Evolutionary conservation across 2,888 invertebrate genomes (phyloP).

Genomic region (Tribolium freemani): DNA sequence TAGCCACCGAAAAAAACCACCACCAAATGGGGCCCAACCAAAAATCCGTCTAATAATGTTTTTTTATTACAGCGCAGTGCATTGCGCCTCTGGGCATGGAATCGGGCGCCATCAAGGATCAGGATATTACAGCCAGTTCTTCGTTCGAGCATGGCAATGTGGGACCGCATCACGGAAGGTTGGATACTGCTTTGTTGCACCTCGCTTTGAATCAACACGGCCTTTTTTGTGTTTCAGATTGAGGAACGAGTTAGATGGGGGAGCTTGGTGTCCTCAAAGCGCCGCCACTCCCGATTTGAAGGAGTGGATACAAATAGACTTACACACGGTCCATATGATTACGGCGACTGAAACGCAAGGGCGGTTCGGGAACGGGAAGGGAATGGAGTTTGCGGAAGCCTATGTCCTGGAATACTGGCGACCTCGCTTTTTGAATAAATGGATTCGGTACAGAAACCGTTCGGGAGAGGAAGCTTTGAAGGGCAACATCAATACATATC

Average conservation of each 20-base stretch:
- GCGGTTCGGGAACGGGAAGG: constrained; percentile 92
- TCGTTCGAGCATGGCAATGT: constrained; percentile 88
- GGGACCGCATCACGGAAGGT: constrained; percentile 90
- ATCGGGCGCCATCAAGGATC: constrained; percentile 83
- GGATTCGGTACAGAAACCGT: constrained; percentile 84
- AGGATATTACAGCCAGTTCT: constrained; percentile 87
- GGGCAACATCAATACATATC: constrained; percentile 91
- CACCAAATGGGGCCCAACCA: constrained; percentile 2
- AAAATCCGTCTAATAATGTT: constrained; percentile 32
- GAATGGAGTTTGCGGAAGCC: constrained; percentile 87
- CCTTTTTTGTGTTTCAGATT: constrained; percentile 15
- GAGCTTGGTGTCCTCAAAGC: constrained; percentile 93
- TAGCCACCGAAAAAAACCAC: constrained; percentile 44
- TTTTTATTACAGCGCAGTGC: constrained; percentile 75
- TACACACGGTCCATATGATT: constrained; percentile 84
- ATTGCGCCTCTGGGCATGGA: constrained; percentile 89
- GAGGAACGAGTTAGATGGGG: constrained; percentile 85
- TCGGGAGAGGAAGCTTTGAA: constrained; percentile 81
- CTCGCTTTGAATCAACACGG: neutral
- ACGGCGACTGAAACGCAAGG: constrained; percentile 88
- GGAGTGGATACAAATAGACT: constrained; percentile 86
- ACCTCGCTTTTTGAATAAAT: constrained; percentile 81
- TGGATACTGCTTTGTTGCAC: constrained; percentile 49
- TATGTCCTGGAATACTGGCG: constrained; percentile 90
- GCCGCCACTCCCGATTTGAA: constrained; percentile 83